Percentiles rank a stretch among this genome's conserved stretches.
These are phyloP conservation scores for Papilio glaucus DNA, from an alignment of 1,140 invertebrate species.

Conservation along the genomic window DNA sequence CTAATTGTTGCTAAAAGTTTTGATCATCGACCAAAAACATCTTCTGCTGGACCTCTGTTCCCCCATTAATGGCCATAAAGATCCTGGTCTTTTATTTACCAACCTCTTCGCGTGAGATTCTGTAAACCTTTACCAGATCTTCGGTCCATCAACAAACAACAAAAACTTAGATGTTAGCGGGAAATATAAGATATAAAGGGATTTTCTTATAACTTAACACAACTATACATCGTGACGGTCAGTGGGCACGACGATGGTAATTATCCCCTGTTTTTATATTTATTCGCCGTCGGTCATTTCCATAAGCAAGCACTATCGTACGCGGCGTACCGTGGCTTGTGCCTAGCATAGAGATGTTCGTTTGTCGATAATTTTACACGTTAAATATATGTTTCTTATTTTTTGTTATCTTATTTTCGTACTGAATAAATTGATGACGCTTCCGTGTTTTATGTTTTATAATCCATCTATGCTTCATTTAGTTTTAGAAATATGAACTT, in stretches of 20 bases:
- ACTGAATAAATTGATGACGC: not conserved
- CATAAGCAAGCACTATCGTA: constrained; percentile 67
- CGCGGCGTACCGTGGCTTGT: constrained; percentile 70
- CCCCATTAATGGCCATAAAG: too few species aligned
- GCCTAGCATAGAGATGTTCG: constrained; percentile 54
- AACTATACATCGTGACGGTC: constrained; percentile 53
- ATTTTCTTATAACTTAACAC: constrained; percentile 35
- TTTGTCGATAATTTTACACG: not conserved
- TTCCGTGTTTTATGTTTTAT: not conserved
- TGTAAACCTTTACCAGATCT: not conserved
- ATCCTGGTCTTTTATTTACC: too few species aligned
- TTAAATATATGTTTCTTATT: not conserved
- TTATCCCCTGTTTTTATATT: constrained; percentile 78
- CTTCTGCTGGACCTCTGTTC: not conserved
- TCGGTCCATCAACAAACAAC: not conserved
- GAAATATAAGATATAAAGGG: constrained; percentile 31
- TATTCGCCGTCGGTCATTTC: constrained; percentile 65
- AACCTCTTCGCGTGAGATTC: too few species aligned
- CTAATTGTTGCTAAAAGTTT: too few species aligned
- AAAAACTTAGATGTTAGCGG: not conserved
- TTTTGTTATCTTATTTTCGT: not conserved
- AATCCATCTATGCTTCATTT: too few species aligned
- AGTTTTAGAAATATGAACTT: too few species aligned
- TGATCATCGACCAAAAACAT: not conserved
- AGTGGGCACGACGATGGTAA: constrained; percentile 70